These are phyloP conservation scores for Pterophyllum scalare DNA, from an alignment of 2,113 vertebrate genomes.

Conservation along the genomic window DNA sequence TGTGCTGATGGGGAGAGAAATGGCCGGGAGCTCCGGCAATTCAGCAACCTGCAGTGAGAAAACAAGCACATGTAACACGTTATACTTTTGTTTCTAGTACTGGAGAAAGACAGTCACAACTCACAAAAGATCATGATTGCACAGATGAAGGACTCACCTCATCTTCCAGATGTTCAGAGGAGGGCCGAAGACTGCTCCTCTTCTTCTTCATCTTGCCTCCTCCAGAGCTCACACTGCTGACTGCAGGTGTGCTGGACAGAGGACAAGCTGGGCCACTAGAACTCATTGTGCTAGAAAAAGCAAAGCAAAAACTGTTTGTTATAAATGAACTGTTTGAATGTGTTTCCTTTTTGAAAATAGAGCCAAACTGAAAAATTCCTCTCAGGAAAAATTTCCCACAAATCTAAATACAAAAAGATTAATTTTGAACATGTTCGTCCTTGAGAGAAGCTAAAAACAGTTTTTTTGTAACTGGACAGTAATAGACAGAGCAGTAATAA, in stretches of 20 bases:
- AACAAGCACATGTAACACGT: neutral
- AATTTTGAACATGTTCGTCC: no score
- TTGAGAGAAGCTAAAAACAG: neutral
- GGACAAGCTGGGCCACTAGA: no score
- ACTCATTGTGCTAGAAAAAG: no score
- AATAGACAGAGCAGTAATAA: neutral
- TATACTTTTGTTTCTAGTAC: neutral
- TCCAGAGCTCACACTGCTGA: slow-evolving; percentile 83
- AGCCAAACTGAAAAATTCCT: no score
- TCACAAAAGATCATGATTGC: neutral
- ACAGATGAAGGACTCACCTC: slow-evolving; percentile 76
- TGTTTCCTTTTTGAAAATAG: neutral
- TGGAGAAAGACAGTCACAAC: neutral
- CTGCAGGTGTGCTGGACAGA: slow-evolving; percentile 85
- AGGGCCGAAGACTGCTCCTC: slow-evolving; percentile 77
- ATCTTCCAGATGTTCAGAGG: slow-evolving; percentile 81
- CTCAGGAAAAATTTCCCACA: no score
- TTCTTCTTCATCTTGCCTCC: slow-evolving; percentile 93
- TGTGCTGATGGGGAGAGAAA: slow-evolving; percentile 88
- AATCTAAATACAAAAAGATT: no score
- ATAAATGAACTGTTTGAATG: neutral
- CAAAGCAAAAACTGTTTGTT: no score
- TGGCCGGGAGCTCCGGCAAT: slow-evolving; percentile 84
- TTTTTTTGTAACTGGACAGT: neutral
- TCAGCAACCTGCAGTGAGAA: slow-evolving; percentile 78